Conservation (phyloP, 1,140 invertebrate species). For the Uloborus diversus region DNA sequence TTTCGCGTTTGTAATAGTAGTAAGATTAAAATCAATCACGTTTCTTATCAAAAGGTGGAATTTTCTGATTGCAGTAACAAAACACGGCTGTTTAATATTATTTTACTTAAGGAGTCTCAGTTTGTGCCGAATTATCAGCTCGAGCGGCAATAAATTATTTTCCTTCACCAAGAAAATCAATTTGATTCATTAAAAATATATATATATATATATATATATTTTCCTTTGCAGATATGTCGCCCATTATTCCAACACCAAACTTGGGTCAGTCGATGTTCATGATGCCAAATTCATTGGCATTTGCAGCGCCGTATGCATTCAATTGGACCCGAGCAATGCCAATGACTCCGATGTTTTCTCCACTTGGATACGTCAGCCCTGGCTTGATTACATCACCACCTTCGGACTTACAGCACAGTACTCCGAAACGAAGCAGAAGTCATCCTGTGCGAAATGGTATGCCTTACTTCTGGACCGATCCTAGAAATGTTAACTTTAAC, state of each 20-base stretch:
- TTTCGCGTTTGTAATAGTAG: too few species aligned
- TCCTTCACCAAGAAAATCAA: not conserved
- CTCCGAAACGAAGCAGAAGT: not conserved
- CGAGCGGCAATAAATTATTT: not conserved
- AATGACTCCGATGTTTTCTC: not conserved
- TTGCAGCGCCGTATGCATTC: not conserved
- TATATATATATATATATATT: not conserved
- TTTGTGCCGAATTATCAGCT: not conserved
- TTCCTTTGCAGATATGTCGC: not conserved
- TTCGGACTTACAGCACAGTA: not conserved
- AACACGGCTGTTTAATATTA: too few species aligned
- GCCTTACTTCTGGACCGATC: not conserved
- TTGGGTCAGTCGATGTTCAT: not conserved
- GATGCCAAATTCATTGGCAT: not conserved
- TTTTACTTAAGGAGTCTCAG: too few species aligned
- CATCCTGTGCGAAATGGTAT: not conserved
- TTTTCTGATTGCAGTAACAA: too few species aligned
- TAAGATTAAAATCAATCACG: too few species aligned
- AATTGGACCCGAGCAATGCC: not conserved
- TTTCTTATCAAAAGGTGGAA: too few species aligned
- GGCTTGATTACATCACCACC: not conserved
- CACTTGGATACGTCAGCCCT: too few species aligned
- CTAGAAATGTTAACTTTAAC: not conserved
- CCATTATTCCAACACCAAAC: not conserved
- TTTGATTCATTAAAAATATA: not conserved